A percentile compares a stretch with the other conserved stretches of the same genome.
phyloP scores from a whole-genome alignment of 2,797 vertebrate species.

The Enoplosus armatus region DNA sequence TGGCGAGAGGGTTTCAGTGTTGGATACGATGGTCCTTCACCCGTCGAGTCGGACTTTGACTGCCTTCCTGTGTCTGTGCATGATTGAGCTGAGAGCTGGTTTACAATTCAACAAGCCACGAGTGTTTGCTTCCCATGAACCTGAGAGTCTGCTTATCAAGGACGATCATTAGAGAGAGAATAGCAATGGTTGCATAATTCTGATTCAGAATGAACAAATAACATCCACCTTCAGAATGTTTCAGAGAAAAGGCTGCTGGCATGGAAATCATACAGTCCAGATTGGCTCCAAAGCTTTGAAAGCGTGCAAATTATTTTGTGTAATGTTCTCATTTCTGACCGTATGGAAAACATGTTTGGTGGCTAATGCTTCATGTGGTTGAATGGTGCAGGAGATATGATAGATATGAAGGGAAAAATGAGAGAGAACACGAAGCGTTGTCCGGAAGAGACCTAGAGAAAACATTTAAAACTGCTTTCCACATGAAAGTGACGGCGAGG shows the following conservation, averaged over 20 bases:
- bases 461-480: slow-evolving; percentile 23
- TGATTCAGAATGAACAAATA: background rate
- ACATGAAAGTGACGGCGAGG: slow-evolving; percentile 39
- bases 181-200: background rate
- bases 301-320: background rate
- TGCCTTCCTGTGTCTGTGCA: background rate
- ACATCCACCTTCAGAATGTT: background rate
- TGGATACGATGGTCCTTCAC: background rate
- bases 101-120: too few relatives aligned
- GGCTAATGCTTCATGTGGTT: background rate
- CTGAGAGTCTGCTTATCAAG: background rate
- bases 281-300: background rate
- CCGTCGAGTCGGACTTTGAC: background rate
- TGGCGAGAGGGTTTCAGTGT: background rate
- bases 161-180: background rate
- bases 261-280: background rate
- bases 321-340: background rate
- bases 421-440: background rate
- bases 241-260: background rate
- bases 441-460: slow-evolving; percentile 25
- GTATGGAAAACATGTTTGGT: background rate
- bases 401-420: background rate
- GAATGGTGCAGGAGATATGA: background rate
- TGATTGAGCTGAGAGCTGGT: background rate
- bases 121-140: background rate